Evolutionary conservation across 2,797 vertebrate genomes (phyloP), one percentile per base, ranked within the genome.

Genomic region (Tarsius wallacei): DNA sequence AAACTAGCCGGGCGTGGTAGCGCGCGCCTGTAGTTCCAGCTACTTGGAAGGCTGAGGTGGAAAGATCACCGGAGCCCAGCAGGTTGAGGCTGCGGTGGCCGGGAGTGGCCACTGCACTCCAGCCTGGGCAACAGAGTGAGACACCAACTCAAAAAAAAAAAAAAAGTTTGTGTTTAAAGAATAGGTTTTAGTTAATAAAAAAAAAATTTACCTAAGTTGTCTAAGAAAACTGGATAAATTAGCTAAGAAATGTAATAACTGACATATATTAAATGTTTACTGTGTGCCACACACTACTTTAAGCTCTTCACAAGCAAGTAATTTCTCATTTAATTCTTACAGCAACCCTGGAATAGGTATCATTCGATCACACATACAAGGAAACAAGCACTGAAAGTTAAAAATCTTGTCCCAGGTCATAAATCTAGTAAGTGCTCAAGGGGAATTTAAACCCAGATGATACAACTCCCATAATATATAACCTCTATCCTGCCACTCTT

Each of bases 81-180:
- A n/a, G n/a, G n/a, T n/a, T n/a, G n/a, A n/a, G n/a, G n/a, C n/a
- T n/a, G n/a, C n/a, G n/a, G n/a, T n/a, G n/a, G n/a, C n/a, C n/a
- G n/a, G n/a, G n/a, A n/a, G n/a, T n/a, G n/a, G n/a, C n/a, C n/a
- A n/a, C n/a, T n/a, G n/a, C n/a, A n/a, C n/a, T n/a, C n/a, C n/a
- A n/a, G n/a, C n/a, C n/a, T n/a, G n/a, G n/a, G n/a, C n/a, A n/a
- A n/a, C n/a, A n/a, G n/a, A n/a, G n/a, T n/a, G n/a, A n/a, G n/a
- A n/a, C n/a, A n/a, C n/a, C n/a, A n/a, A n/a, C n/a, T n/a, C n/a
- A n/a, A n/a, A n/a, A n/a, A n/a, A n/a, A 95, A 87, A 68, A 88
- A 31, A 49, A 47, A 61, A 84, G 21, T 81, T 26, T 42, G 11
- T 94, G 11, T 71, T 94, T 66, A 83, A 94, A 93, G 21, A 95